Evolutionary conservation across 2,888 invertebrate genomes (phyloP), one percentile per base, ranked within the genome.

Genomic region (Ophioninae sp.): DNA sequence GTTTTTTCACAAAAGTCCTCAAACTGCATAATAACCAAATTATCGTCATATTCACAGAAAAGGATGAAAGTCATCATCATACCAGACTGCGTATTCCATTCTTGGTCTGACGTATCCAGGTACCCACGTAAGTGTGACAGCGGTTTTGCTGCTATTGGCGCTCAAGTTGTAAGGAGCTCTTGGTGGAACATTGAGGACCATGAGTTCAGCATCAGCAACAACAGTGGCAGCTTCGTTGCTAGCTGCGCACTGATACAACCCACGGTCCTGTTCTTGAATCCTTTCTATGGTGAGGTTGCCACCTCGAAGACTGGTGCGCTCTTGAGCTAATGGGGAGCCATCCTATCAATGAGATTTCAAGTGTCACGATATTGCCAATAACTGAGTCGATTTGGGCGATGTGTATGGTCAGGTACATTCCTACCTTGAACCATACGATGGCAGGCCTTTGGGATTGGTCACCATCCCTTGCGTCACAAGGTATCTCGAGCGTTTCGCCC

Each of bases 211-310:
- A 93, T 97, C 97, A 0, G 95, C 95, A 37, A 95, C 95, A 69
- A 98, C 96, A n/a, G 96, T 96, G 65, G 97, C 97, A 6, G 98
- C 98, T 90, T 97, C 97, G 93, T 98, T 98, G 87, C 96, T 96
- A 1, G 97, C 97, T 71, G 96, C 95, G 92, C 97, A 97, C 91
- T 96, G 96, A 93, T 97, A 97, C 89, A 96, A 94, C 68, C 99
- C 99, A 88, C 97, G 96, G 94, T 99, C 99, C 85, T 96, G 95
- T 92, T 97, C 97, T 87, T 96, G 95, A 82, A 99, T 95, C 88
- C 96, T 95, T 87, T 95, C 95, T 84, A 99, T 96, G 80, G 97
- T 98, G 87, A 99, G 94, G 94, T 98, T 97, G 72, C 97, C 97
- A 75, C 95, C 96, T 85, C 94, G 94, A 74, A 96, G 94, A 67